phyloP scores from a whole-genome alignment of 2,113 vertebrate species.

The Neolamprologus sp. region DNA sequence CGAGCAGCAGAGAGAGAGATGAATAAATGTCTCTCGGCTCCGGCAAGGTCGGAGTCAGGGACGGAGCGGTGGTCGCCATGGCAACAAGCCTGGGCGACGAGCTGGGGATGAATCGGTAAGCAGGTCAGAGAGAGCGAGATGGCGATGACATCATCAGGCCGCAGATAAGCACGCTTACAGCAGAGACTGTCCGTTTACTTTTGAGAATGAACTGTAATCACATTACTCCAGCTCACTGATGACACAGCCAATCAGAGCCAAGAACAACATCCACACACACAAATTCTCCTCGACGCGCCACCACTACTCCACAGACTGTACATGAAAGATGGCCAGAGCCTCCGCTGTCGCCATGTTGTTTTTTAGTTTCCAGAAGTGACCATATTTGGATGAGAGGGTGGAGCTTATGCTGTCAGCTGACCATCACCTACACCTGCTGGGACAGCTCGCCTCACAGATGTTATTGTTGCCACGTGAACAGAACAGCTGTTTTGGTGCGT shows the following conservation, averaged over 20 bases:
- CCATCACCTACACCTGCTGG: not conserved
- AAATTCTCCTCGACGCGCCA: not conserved
- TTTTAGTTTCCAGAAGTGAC: not conserved
- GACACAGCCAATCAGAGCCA: not conserved
- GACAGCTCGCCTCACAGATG: not conserved
- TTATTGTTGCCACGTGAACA: not conserved
- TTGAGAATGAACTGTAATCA: not conserved
- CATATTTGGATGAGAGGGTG: not conserved
- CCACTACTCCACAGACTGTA: not conserved
- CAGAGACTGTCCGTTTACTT: not conserved
- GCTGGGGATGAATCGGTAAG: not conserved
- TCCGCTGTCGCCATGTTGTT: not conserved
- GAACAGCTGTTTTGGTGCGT: not conserved
- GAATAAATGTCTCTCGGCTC: not conserved
- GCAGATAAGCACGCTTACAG: not conserved
- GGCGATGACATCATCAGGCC: not conserved
- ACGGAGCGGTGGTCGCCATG: conserved; percentile 2
- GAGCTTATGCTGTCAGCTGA: not conserved
- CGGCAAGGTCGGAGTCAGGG: conserved; percentile 9
- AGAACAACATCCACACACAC: not conserved
- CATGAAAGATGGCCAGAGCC: not conserved
- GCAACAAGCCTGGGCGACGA: not conserved
- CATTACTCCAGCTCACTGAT: not conserved
- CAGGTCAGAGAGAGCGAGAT: not conserved
- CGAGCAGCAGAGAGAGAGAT: not conserved